A percentile compares a stretch with the other conserved stretches of the same genome.
Conservation (phyloP, 2,888 invertebrate genomes). For the Plusia festucae region DNA sequence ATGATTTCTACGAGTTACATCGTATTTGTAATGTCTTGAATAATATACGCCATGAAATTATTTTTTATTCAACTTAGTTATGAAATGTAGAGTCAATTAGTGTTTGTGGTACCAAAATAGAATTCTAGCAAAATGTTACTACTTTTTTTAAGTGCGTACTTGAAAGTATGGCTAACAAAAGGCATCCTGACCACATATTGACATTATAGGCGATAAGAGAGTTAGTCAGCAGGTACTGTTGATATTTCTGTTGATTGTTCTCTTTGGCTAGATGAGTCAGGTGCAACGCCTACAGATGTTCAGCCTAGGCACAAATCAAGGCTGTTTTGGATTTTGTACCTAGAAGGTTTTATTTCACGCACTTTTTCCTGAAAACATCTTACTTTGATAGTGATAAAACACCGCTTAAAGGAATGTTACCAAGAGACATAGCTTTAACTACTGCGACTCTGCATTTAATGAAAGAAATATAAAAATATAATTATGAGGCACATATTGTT, state of each 20-base stretch:
- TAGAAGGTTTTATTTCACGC: constrained; percentile 29
- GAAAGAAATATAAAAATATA: too few species aligned
- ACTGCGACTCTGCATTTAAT: too few species aligned
- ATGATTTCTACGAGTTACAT: too few species aligned
- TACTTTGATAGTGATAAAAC: background rate
- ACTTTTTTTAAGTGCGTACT: background rate
- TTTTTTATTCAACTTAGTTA: background rate
- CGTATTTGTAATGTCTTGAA: too few species aligned
- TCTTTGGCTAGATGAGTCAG: constrained; percentile 35
- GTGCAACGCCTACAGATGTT: constrained; percentile 40
- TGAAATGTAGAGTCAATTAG: background rate
- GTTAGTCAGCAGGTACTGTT: constrained; percentile 47
- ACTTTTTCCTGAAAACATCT: constrained; percentile 4
- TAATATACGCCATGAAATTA: too few species aligned
- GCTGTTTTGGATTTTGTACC: constrained; percentile 15
- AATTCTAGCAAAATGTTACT: background rate
- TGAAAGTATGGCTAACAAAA: constrained; percentile 22
- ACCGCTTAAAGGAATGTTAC: background rate
- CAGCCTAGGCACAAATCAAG: constrained; percentile 15
- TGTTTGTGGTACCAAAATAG: too few species aligned
- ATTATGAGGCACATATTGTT: too few species aligned
- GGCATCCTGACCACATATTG: constrained; percentile 32
- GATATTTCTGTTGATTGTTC: constrained; percentile 46
- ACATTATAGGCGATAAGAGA: constrained; percentile 39
- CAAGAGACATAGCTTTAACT: too few species aligned